Base-by-base conservation (phyloP, 2,797 vertebrate genomes). In the Gallinago solitaria region DNA sequence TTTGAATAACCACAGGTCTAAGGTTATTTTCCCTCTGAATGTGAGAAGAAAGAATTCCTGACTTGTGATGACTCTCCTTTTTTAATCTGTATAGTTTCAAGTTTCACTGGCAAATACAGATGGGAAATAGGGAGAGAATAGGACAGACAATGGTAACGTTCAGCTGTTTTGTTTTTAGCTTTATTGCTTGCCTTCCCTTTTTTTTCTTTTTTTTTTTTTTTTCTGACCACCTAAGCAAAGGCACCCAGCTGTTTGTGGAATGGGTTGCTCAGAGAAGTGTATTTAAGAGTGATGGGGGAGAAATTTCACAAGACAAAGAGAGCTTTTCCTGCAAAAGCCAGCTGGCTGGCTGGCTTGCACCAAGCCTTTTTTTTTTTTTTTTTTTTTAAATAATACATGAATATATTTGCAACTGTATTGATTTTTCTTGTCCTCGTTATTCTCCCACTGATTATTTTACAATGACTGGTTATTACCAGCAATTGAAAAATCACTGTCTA, bases 151-250 rank as follows among this genome's bases (percentile, higher is more conserved):
- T 83, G 78, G 56, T 82, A 73, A 73, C 12, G 63, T 85, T 95
- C 89, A 91, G 83, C 75, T 97, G 73, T 39, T 86, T 91, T 94
- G 48, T 30, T 92, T 96, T 97, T 83, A 96, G 79, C 69, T 65
- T 95, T 68, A 88, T 16, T 96, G 89, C 91, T 89, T 86, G 89
- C 65, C 41, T 89, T 73, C 39, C 71, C 47, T 17, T 43, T 43
- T 43, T 30, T 60, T 27, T 60, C 88, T 92, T 87, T 69, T 96
- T 68, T 30, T 60, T 27, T 60, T 89, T 92, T 87, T 69, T 96
- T 68, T 43, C 86, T 78, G 67, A 68, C 64, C 64, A 59, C 64
- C 86, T 86, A 80, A 79, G 83, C 87, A 81, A 87, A 92, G 76
- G 59, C 63, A 77, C 71, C 80, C 91, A 77, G 56, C 88, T 96